These are phyloP conservation scores for Rhadina sibilatrix DNA, from an alignment of 2,113 vertebrate genomes.

Conservation along the genomic window DNA sequence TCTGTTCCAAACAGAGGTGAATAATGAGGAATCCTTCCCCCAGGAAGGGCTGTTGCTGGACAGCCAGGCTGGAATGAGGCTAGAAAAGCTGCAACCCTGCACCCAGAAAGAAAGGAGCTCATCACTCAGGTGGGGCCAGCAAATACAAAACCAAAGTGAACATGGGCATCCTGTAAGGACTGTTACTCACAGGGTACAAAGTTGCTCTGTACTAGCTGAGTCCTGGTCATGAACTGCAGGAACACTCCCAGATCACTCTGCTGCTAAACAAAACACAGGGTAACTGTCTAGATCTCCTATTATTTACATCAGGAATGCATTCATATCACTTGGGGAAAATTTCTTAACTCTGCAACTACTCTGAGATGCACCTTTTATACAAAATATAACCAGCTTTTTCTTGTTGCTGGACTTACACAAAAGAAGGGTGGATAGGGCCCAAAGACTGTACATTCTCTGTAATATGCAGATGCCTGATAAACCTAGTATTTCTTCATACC, in stretches of 20 bases:
- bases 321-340: neutral
- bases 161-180: neutral
- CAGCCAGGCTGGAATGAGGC: neutral
- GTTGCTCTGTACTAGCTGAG: neutral
- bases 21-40: neutral
- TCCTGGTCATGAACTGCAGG: neutral
- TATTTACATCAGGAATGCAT: neutral
- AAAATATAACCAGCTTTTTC: neutral
- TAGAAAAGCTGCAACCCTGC: neutral
- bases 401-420: neutral
- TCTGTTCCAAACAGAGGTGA: neutral
- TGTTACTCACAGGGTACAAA: neutral
- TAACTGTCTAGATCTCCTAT: neutral
- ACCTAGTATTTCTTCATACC: neutral
- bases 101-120: neutral
- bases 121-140: neutral
- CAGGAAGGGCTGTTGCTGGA: neutral
- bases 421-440: neutral
- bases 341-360: neutral
- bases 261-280: neutral
- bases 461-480: neutral
- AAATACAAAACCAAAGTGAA: neutral
- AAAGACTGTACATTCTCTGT: neutral
- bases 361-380: neutral
- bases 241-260: neutral